Evolutionary conservation across 2,797 vertebrate genomes (phyloP).

Genomic region (Apodemus agrarius): DNA sequence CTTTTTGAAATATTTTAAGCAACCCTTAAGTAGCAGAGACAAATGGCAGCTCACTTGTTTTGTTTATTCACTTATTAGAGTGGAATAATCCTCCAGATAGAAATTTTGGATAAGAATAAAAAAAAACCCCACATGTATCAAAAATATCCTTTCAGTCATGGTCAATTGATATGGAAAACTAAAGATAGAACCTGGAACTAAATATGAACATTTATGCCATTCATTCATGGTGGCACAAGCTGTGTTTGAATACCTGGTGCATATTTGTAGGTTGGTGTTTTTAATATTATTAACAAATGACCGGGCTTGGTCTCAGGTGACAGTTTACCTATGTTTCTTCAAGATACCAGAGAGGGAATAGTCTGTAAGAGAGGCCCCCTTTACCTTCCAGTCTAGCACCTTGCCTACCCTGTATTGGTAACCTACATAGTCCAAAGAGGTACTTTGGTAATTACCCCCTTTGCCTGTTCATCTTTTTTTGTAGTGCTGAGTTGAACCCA

Average conservation of each 20-base stretch:
- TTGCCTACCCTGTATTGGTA: background rate
- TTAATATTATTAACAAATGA: constrained; percentile 30
- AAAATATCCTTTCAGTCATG: constrained; percentile 55
- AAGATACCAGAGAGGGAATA: background rate
- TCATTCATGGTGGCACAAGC: background rate
- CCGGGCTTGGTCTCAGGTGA: background rate
- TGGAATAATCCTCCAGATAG: background rate
- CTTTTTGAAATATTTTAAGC: constrained; percentile 61
- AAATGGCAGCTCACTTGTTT: background rate
- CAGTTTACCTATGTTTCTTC: background rate
- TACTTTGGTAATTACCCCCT: background rate
- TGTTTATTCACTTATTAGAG: constrained; percentile 18
- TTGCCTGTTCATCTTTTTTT: background rate
- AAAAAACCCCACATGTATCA: background rate
- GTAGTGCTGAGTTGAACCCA: background rate
- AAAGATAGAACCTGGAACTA: background rate
- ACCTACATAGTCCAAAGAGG: background rate
- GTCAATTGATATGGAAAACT: background rate
- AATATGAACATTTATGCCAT: background rate
- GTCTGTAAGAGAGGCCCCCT: background rate
- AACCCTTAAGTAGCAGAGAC: background rate
- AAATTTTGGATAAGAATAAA: background rate
- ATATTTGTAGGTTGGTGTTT: background rate
- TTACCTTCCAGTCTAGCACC: background rate
- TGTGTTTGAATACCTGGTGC: background rate